Conservation (phyloP, 2,888 invertebrate species). For the Tinea pellionella region DNA sequence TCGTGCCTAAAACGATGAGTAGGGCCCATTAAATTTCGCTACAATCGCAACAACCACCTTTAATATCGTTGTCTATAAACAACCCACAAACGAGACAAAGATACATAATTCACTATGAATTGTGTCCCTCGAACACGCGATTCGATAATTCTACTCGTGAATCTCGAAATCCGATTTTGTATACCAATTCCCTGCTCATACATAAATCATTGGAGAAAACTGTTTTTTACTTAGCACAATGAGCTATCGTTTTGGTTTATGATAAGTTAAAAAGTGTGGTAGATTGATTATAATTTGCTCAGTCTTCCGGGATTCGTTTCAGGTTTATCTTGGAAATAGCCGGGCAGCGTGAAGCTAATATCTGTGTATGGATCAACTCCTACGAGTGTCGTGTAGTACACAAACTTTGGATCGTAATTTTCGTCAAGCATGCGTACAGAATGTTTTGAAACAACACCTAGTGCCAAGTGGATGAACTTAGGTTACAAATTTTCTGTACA, state of each 20-base stretch:
- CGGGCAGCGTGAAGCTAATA: no score
- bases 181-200: not conserved
- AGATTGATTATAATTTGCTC: no score
- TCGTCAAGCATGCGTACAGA: no score
- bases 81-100: constrained; percentile 51
- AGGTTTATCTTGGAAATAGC: no score
- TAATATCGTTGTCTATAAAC: constrained; percentile 51
- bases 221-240: not conserved
- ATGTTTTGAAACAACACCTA: no score
- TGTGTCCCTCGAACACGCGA: constrained; percentile 56
- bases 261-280: not conserved
- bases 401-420: no score
- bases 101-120: constrained; percentile 54
- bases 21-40: not conserved
- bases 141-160: constrained; percentile 16
- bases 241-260: not conserved
- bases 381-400: no score
- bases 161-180: not conserved
- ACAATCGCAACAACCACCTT: constrained; percentile 1
- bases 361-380: no score
- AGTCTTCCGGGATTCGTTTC: no score
- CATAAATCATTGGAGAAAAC: not conserved
- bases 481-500: no score
- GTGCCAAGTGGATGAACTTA: no score
- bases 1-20: constrained; percentile 8